These are phyloP conservation scores for Agrotis segetum DNA, from an alignment of 2,888 invertebrate species.

Conservation along the genomic window DNA sequence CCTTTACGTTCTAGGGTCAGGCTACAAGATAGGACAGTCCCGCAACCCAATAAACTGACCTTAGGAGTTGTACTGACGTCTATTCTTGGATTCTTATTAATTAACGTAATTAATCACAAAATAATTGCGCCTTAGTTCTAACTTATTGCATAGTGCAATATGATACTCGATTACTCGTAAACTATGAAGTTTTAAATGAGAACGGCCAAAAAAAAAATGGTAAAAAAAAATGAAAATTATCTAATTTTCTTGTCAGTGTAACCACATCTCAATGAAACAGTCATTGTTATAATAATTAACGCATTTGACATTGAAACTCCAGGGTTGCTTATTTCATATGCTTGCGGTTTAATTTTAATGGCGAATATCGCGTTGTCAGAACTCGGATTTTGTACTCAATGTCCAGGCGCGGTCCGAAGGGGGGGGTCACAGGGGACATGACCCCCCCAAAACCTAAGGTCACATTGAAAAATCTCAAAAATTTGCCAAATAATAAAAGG, in stretches of 20 bases:
- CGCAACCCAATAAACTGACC: neutral
- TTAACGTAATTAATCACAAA: conserved; percentile 17
- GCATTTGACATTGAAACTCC: conserved; percentile 52
- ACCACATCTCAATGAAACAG: conserved; percentile 30
- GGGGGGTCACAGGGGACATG: too few species aligned
- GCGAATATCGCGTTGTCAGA: conserved; percentile 8
- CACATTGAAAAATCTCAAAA: too few species aligned
- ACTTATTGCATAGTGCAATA: neutral
- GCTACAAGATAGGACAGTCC: too few species aligned
- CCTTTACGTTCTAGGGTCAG: too few species aligned
- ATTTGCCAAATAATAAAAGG: too few species aligned
- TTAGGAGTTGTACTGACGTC: neutral
- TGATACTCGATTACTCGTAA: too few species aligned
- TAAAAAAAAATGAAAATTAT: neutral
- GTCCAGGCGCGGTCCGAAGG: too few species aligned
- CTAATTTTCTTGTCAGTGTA: conserved; percentile 17
- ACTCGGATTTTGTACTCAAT: conserved; percentile 4
- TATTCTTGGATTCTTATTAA: conserved; percentile 14
- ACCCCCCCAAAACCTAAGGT: too few species aligned
- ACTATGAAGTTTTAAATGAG: neutral
- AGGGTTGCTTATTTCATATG: conserved; percentile 35
- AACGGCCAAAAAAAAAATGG: neutral
- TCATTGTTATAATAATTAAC: conserved; percentile 48
- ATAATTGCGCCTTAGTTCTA: neutral
- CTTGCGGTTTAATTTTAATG: conserved; percentile 26